These are phyloP conservation scores for Oreochromis niloticus DNA, from an alignment of 2,113 vertebrate species.

Conservation along the genomic window DNA sequence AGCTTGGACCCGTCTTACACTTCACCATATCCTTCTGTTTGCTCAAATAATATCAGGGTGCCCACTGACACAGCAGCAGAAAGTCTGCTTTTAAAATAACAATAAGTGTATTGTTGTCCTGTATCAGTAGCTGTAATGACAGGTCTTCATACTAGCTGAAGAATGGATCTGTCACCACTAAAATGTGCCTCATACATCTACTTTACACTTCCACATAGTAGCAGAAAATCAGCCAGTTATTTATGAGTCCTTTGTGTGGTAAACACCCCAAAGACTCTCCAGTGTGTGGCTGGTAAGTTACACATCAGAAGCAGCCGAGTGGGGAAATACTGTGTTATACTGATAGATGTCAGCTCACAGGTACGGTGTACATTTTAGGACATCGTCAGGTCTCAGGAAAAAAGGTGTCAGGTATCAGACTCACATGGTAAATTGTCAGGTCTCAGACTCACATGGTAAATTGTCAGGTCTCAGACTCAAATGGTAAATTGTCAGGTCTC, in stretches of 20 bases:
- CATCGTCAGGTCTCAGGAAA: too few species aligned
- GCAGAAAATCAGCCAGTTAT: neutral
- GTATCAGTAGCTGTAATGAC: neutral
- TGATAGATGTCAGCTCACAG: conserved; percentile 11
- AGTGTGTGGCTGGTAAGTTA: neutral
- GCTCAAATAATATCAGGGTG: neutral
- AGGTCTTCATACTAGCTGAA: neutral
- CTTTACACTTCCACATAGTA: neutral
- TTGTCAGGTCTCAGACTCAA: too few species aligned
- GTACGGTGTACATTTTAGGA: too few species aligned
- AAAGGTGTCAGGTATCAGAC: too few species aligned
- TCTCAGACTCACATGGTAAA: too few species aligned
- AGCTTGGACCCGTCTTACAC: neutral
- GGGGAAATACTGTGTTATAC: conserved; percentile 1
- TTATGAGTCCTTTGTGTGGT: neutral
- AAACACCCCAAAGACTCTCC: neutral
- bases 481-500: too few species aligned
- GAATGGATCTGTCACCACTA: neutral
- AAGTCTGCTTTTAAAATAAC: neutral
- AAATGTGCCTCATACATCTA: conserved; percentile 4
- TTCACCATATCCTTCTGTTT: neutral
- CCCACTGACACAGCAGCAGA: neutral
- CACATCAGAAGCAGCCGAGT: conserved; percentile 1
- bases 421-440: too few species aligned
- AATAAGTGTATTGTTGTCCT: neutral